These are phyloP conservation scores for Vanacampus margaritifer DNA, from an alignment of 2,113 vertebrate species.

Conservation along the genomic window DNA sequence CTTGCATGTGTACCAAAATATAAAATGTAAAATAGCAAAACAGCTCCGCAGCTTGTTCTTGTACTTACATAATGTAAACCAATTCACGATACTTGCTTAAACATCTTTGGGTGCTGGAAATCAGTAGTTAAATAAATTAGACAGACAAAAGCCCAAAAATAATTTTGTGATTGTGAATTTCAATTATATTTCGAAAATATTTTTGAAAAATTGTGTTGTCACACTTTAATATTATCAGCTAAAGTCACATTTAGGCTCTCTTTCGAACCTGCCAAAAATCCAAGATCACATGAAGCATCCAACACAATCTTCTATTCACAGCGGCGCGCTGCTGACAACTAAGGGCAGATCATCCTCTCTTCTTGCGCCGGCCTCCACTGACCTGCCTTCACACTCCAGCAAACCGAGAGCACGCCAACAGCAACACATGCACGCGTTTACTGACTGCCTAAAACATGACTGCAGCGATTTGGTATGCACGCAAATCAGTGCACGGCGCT, in stretches of 20 bases:
- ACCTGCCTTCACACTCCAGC: slow-evolving; percentile 53
- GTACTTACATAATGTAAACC: background rate
- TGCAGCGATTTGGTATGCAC: slow-evolving; percentile 32
- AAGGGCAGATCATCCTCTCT: slow-evolving; percentile 51
- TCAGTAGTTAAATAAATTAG: background rate
- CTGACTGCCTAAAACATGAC: slow-evolving; percentile 19
- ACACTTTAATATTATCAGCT: slow-evolving; percentile 1
- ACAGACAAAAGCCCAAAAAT: background rate
- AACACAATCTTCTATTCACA: slow-evolving; percentile 22
- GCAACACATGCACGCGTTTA: slow-evolving; percentile 30
- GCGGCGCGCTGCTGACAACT: slow-evolving; percentile 45
- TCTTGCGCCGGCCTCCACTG: slow-evolving; percentile 46
- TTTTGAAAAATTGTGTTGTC: background rate
- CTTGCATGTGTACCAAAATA: background rate
- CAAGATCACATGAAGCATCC: background rate
- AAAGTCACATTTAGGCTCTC: slow-evolving; percentile 4
- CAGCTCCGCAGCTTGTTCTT: background rate
- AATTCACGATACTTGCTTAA: background rate
- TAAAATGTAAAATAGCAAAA: slow-evolving; percentile 1
- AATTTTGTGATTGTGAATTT: background rate
- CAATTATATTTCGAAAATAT: background rate
- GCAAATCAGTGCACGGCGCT: slow-evolving; percentile 20
- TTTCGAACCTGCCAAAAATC: slow-evolving; percentile 17
- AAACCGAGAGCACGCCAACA: slow-evolving; percentile 25
- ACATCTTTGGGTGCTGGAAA: background rate